phyloP scores from a whole-genome alignment of 23 tunicate genomes.

The Ciona savignyi region DNA sequence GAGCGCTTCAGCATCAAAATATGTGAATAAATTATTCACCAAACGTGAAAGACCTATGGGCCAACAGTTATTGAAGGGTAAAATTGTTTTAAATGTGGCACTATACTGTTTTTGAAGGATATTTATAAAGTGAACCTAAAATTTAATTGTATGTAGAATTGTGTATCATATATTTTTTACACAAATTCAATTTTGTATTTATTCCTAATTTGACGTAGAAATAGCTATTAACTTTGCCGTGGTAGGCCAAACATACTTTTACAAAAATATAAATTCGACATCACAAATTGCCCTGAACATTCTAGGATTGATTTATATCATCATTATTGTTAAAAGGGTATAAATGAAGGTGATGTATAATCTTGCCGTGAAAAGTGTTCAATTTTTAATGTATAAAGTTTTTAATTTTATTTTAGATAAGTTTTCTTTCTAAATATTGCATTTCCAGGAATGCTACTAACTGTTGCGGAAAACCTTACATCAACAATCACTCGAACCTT shows the following conservation, averaged over 20 bases:
- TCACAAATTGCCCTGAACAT: no score
- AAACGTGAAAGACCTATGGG: slow-evolving; percentile 81
- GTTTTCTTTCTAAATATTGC: background rate
- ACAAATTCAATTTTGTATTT: no score
- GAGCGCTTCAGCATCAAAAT: slow-evolving; percentile 26
- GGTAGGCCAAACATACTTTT: no score
- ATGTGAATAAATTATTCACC: slow-evolving; percentile 65
- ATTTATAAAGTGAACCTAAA: background rate
- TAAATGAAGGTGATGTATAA: no score
- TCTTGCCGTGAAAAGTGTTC: no score
- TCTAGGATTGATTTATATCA: no score
- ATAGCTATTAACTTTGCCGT: no score
- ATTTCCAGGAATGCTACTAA: slow-evolving; percentile 71
- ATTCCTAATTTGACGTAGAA: no score
- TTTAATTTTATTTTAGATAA: background rate
- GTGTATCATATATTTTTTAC: background rate
- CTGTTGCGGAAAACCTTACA: slow-evolving; percentile 64
- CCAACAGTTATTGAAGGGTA: slow-evolving; percentile 56
- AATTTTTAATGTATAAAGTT: background rate
- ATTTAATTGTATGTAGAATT: background rate
- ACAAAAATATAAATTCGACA: no score
- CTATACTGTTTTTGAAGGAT: background rate
- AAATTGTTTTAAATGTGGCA: background rate
- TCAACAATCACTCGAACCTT: slow-evolving; percentile 38
- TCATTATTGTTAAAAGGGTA: no score